phyloP scores from a whole-genome alignment of 2,888 invertebrate species.

The Drosophila koepferae region DNA sequence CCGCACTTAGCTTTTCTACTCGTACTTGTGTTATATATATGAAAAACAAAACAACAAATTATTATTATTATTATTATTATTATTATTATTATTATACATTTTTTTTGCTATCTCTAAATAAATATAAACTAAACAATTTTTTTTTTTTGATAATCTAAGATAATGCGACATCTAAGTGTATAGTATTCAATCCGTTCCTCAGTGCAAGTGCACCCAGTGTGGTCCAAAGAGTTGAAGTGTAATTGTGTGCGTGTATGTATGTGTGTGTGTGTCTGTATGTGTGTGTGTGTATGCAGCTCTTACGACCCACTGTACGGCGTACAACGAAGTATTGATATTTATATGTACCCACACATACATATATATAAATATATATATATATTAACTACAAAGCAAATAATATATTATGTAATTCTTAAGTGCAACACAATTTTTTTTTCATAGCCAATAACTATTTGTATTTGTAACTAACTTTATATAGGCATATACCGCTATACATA shows the following conservation, averaged over 20 bases:
- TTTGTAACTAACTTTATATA: constrained; percentile 56
- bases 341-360: constrained; percentile 7
- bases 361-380: constrained; percentile 1
- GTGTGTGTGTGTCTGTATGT: background rate
- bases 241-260: constrained; percentile 9
- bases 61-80: constrained; percentile 3
- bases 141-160: constrained; percentile 33
- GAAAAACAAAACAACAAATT: background rate
- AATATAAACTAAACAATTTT: background rate
- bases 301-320: constrained; percentile 43
- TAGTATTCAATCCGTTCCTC: constrained; percentile 79
- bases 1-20: constrained; percentile 72
- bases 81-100: constrained; percentile 13
- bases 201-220: constrained; percentile 53
- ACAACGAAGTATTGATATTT: constrained; percentile 72
- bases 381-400: constrained; percentile 31
- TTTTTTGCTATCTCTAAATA: constrained; percentile 34
- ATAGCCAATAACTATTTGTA: constrained; percentile 70
- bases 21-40: constrained; percentile 77
- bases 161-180: constrained; percentile 69
- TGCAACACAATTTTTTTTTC: constrained; percentile 58
- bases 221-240: constrained; percentile 1
- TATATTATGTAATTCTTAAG: constrained; percentile 70
- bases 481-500: constrained; percentile 27
- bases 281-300: constrained; percentile 6